Evolutionary conservation across 2,797 vertebrate species (phyloP).

Genomic region (Pachyuromys duprasi): DNA sequence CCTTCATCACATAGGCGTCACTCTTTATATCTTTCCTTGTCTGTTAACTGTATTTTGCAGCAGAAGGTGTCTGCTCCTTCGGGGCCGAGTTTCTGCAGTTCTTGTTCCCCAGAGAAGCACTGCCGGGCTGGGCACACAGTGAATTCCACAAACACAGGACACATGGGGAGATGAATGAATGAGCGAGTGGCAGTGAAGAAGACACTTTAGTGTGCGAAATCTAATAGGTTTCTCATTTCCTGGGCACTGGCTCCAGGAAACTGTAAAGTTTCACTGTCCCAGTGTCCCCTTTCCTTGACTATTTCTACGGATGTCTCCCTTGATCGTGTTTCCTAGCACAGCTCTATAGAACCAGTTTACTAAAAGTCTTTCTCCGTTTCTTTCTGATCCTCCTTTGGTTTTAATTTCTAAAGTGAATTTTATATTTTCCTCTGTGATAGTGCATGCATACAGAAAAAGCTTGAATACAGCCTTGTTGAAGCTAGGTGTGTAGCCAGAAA

Average conservation of each 20-base stretch:
- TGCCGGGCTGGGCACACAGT: too few species aligned
- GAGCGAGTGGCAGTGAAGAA: not conserved
- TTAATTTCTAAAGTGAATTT: not conserved
- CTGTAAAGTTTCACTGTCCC: not conserved
- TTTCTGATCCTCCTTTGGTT: not conserved
- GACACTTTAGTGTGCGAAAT: too few species aligned
- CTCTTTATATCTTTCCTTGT: not conserved
- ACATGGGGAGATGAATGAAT: not conserved
- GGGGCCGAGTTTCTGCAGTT: not conserved
- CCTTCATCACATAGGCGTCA: too few species aligned
- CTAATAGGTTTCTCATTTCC: not conserved
- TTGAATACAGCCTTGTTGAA: not conserved
- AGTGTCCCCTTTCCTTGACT: not conserved
- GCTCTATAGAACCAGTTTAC: not conserved
- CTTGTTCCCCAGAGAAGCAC: not conserved
- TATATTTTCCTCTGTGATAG: not conserved
- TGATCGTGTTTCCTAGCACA: not conserved
- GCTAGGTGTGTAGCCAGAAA: accelerated
- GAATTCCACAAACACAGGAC: not conserved
- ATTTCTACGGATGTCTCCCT: too few species aligned
- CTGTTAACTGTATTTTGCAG: not conserved
- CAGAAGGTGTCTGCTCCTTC: not conserved
- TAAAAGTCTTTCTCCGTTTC: not conserved
- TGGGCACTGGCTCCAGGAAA: not conserved
- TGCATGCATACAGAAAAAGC: not conserved